Evolutionary conservation across 2,113 vertebrate genomes (phyloP).

Genomic region (Spea multiplicata): DNA sequence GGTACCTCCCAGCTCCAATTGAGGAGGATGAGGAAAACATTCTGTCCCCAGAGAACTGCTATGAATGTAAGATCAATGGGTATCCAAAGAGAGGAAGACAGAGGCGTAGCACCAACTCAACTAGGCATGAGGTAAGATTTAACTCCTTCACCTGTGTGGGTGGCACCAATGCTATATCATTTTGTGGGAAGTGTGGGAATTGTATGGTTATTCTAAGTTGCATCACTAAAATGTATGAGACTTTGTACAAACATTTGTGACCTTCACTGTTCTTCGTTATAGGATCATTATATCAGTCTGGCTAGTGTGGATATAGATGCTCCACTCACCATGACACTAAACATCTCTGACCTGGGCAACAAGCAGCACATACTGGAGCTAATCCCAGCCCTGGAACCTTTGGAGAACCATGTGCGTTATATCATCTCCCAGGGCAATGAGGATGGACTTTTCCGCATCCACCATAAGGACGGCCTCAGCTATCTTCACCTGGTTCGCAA

Average conservation of each 20-base stretch:
- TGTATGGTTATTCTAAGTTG: background rate
- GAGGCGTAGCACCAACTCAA: conserved; percentile 57
- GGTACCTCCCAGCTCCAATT: conserved; percentile 55
- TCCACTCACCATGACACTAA: conserved; percentile 77
- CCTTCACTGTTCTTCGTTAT: background rate
- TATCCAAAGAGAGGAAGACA: conserved; percentile 67
- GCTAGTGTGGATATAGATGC: conserved; percentile 81
- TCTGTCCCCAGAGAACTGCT: conserved; percentile 83
- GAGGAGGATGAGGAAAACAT: conserved; percentile 75
- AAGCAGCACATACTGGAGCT: conserved; percentile 85
- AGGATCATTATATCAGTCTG: conserved; percentile 66
- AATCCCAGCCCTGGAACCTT: conserved; percentile 75
- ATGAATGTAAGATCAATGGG: conserved; percentile 91
- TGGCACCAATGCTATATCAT: background rate
- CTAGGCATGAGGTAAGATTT: conserved; percentile 53
- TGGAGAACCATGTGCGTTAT: conserved; percentile 77
- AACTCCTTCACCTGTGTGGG: background rate
- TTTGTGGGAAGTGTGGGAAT: no score
- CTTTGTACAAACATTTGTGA: background rate
- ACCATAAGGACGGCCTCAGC: conserved; percentile 78
- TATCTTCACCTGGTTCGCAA: conserved; percentile 74
- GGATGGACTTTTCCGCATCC: conserved; percentile 77
- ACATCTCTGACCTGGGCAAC: conserved; percentile 70
- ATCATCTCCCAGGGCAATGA: conserved; percentile 76
- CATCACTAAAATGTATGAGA: background rate